phyloP scores from a whole-genome alignment of 2,797 vertebrate species.

The Toxotes lorentzi region DNA sequence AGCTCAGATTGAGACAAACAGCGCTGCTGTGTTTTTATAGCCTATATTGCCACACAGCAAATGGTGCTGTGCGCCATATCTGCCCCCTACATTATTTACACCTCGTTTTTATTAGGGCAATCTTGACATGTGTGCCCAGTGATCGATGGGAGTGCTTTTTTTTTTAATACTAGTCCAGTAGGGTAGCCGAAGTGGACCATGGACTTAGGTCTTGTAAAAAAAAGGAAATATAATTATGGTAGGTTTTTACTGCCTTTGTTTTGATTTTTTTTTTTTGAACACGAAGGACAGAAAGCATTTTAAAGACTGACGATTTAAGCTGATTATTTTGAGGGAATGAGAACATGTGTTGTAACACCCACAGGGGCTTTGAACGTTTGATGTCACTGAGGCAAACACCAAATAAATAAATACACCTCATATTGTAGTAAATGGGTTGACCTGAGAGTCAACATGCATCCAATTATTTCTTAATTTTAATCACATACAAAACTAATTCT shows the following conservation, averaged over 20 bases:
- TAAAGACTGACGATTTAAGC: constrained; percentile 23
- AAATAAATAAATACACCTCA: constrained; percentile 64
- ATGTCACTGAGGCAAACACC: constrained; percentile 47
- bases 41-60: constrained; percentile 72
- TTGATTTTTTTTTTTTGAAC: constrained; percentile 27
- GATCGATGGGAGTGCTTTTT: constrained; percentile 75
- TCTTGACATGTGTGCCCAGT: constrained; percentile 73
- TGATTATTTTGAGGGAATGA: constrained; percentile 28
- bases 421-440: constrained; percentile 67
- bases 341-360: constrained; percentile 24
- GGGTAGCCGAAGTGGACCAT: constrained; percentile 73
- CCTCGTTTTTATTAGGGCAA: constrained; percentile 81
- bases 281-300: constrained; percentile 32
- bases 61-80: constrained; percentile 66
- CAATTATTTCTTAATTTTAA: constrained; percentile 70
- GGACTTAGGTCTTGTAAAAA: constrained; percentile 17
- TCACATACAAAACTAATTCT: constrained; percentile 63
- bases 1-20: constrained; percentile 76
- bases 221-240: constrained; percentile 37
- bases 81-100: constrained; percentile 80
- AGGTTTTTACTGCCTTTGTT: constrained; percentile 60
- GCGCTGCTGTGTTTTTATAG: constrained; percentile 76
- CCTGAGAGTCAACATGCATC: constrained; percentile 61
- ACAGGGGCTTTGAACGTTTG: constrained; percentile 29
- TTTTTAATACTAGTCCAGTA: constrained; percentile 47